Percentiles rank a stretch among this genome's conserved stretches.
These are phyloP conservation scores for Columbina picui DNA, from an alignment of 2,113 vertebrate genomes.

Conservation along the genomic window DNA sequence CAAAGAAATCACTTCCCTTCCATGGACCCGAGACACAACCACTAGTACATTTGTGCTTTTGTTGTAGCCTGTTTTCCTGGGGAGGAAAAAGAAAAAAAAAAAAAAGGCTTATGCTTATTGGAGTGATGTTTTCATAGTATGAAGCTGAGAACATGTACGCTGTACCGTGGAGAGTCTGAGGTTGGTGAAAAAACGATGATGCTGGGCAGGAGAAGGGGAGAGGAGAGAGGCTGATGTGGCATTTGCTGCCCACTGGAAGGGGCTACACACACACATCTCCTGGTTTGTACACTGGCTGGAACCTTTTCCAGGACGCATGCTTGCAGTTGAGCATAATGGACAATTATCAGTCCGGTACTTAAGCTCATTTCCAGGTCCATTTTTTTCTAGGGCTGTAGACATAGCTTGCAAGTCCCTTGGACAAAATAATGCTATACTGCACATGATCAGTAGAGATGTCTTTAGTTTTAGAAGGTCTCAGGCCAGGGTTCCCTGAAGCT, in stretches of 20 bases:
- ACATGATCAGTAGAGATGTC: not conserved
- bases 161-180: not conserved
- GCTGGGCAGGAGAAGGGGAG: not conserved
- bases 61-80: not conserved
- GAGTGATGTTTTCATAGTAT: not conserved
- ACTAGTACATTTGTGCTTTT: not conserved
- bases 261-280: not conserved
- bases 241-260: not conserved
- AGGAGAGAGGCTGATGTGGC: not conserved
- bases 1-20: not conserved
- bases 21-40: not conserved
- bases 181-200: not conserved
- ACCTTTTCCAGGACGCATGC: not conserved
- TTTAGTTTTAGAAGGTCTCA: not conserved
- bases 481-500: not conserved
- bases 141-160: not conserved
- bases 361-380: not conserved
- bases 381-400: not conserved
- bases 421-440: not conserved
- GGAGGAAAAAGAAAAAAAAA: too few species aligned
- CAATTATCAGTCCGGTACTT: slow-evolving; percentile 4
- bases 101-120: not conserved
- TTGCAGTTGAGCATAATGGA: not conserved
- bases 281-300: not conserved
- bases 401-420: not conserved